phyloP scores from a whole-genome alignment of 1,140 invertebrate genomes.

The Drosophila eugracilis region DNA sequence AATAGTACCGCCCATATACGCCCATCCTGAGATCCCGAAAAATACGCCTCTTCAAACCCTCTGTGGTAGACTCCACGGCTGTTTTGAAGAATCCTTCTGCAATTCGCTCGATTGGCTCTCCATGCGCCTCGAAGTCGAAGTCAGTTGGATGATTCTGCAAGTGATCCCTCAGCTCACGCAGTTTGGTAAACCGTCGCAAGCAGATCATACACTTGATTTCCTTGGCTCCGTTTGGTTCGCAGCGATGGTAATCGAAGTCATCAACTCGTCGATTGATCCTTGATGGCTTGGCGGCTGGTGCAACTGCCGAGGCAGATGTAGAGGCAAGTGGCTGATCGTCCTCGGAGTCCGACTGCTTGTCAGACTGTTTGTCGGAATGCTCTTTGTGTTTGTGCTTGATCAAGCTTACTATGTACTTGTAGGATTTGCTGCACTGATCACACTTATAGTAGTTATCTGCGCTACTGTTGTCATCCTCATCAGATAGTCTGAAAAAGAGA shows the following conservation, averaged over 20 bases:
- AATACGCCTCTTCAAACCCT: constrained; percentile 54
- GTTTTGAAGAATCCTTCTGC: constrained; percentile 72
- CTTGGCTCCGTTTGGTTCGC: constrained; percentile 67
- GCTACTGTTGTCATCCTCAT: constrained; percentile 52
- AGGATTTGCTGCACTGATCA: constrained; percentile 62
- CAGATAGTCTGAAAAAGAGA: constrained; percentile 40
- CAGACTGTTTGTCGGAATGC: constrained; percentile 24
- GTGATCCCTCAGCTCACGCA: constrained; percentile 59
- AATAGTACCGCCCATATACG: constrained; percentile 64
- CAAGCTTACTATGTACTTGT: constrained; percentile 67
- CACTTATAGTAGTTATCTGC: constrained; percentile 67
- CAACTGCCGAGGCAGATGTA: constrained; percentile 18
- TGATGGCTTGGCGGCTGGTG: constrained; percentile 34
- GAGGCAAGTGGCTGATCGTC: constrained; percentile 34
- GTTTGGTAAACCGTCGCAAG: constrained; percentile 51
- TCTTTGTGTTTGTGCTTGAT: constrained; percentile 68
- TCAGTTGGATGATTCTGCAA: constrained; percentile 51
- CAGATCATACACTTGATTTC: constrained; percentile 74
- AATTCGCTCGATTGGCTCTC: constrained; percentile 64
- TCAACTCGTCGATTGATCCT: constrained; percentile 62
- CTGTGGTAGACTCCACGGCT: constrained; percentile 60
- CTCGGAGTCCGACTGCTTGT: constrained; percentile 31
- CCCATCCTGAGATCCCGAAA: constrained; percentile 55
- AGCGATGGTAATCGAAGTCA: constrained; percentile 59
- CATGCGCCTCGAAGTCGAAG: constrained; percentile 59